Conservation (phyloP, 2,113 vertebrate species). For the Actenoides hombroni region DNA sequence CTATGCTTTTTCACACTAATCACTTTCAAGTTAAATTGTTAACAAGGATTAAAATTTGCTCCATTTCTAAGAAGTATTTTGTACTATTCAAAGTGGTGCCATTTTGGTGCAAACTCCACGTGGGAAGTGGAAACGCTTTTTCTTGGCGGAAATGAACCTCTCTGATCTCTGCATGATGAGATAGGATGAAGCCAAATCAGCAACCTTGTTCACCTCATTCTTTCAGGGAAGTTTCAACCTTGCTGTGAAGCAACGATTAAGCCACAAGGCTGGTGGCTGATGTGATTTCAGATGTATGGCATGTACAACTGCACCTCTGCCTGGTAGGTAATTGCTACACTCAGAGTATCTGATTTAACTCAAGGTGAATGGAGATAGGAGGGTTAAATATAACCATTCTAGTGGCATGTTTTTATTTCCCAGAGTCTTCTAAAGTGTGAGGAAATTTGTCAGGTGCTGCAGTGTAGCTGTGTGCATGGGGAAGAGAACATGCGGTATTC, state of each 20-base stretch:
- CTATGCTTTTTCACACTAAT: background rate
- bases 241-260: background rate
- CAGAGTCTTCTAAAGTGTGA: background rate
- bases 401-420: background rate
- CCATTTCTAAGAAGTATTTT: background rate
- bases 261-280: background rate
- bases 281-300: background rate
- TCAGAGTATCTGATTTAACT: background rate
- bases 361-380: background rate
- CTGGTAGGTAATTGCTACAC: rapidly evolving
- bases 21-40: background rate
- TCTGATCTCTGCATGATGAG: background rate
- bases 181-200: background rate
- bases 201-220: background rate
- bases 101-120: background rate
- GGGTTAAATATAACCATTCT: background rate
- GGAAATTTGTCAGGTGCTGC: background rate
- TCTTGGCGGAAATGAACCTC: background rate
- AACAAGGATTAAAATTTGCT: background rate
- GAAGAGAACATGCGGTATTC: background rate
- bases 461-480: background rate
- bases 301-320: background rate
- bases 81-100: background rate
- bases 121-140: background rate
- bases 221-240: background rate